Evolutionary conservation across 2,113 vertebrate genomes (phyloP), one percentile per base, ranked within the genome.

Genomic region (Bubo blakistoni): DNA sequence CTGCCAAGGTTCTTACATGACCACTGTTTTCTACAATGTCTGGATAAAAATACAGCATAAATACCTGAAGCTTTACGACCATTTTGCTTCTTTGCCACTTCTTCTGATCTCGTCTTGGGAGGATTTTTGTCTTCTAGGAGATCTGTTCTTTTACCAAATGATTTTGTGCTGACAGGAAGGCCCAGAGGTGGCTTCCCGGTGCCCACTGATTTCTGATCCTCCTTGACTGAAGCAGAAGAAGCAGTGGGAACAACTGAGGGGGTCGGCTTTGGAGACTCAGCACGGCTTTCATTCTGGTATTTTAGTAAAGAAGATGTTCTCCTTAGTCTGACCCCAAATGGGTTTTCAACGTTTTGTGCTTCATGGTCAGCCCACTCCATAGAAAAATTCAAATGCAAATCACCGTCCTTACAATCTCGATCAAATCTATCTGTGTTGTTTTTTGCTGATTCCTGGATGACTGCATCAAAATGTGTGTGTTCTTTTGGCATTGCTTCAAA

Each of bases 321-420:
- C 94, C 98, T 98, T 84, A 99, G 97, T 65, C 93, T 98, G n/a
- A 99, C 95, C 58, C 99, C 99, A 88, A 99, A 99, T 0, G 98
- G 97, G 85, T 88, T 99, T 96, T 98, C 97, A 19, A 79, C 70
- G 70, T 89, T 97, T 36, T 94, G 95, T 54, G 95, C 94, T 55
- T 94, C 97, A 8, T 74, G 47, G 16, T 93, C 58, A 81, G 51
- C 27, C 72, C 66, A 34, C 5, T 80, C 91, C 66, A 54, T 10
- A n/a, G 77, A 55, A 57, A 57, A 71, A n/a, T 22, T 52, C 61
- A 91, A 69, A 83, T 32, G 51, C 21, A 72, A 49, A 9, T 63
- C 92, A 30, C 51, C 47, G n/a, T 87, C 84, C 52, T 40, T 78
- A 42, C 72, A 58, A 29, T 47, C 36, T 67, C 3, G 22, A 76